A percentile compares a stretch with the other conserved stretches of the same genome.
These are phyloP conservation scores for Carlito syrichta DNA, from an alignment of 2,113 vertebrate species.

Conservation along the genomic window DNA sequence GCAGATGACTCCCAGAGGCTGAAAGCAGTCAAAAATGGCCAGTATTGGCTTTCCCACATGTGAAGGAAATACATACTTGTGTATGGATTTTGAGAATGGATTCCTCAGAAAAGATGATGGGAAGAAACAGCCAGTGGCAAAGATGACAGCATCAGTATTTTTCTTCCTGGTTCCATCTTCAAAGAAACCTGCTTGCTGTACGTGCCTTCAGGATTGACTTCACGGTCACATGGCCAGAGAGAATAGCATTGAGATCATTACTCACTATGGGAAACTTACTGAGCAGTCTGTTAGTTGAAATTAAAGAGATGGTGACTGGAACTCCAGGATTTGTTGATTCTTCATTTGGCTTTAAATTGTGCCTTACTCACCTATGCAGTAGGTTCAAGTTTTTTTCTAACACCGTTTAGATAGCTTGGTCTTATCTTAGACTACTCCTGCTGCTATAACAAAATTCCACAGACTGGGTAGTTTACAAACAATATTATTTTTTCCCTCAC, in stretches of 20 bases:
- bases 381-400: neutral
- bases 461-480: neutral
- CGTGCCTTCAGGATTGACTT: conserved; percentile 85
- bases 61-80: conserved; percentile 85
- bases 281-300: conserved; percentile 66
- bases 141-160: conserved; percentile 86
- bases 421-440: neutral
- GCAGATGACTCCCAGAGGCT: conserved; percentile 79
- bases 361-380: neutral
- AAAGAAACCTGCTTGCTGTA: conserved; percentile 81
- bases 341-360: neutral
- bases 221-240: conserved; percentile 85
- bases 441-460: neutral
- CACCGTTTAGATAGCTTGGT: neutral
- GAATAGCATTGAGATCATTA: conserved; percentile 86
- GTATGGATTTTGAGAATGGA: conserved; percentile 71
- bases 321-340: neutral
- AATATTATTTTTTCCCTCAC: neutral
- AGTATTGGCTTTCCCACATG: conserved; percentile 81
- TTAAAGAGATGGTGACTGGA: neutral
- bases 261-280: conserved; percentile 78
- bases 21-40: conserved; percentile 79
- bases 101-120: conserved; percentile 84
- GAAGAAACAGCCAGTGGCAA: conserved; percentile 87
- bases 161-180: conserved; percentile 85